Evolutionary conservation across 2,113 vertebrate genomes (phyloP), one percentile per base, ranked within the genome.

Genomic region (Solea senegalensis): DNA sequence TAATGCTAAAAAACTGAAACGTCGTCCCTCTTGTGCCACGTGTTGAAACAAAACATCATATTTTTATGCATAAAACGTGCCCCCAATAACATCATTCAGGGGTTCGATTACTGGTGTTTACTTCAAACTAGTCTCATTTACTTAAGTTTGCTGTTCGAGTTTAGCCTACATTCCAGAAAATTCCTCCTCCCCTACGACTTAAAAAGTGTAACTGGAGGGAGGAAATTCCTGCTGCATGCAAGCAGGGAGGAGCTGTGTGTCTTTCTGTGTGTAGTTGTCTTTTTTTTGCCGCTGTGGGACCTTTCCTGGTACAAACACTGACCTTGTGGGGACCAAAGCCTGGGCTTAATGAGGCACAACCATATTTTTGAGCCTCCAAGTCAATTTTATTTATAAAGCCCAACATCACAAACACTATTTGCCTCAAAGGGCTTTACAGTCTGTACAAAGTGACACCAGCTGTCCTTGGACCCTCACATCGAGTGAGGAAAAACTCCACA

Each of bases 221-320:
- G 66, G 64, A 67, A 65, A 78, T 73, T 82, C 65, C 82, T 69
- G 43, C 48, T 43, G 67, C 43, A 52, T 53, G 52, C 60, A 69
- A 76, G 28, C 48, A 57, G 84, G 80, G 90, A 74, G 90, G 85
- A 88, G 86, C 71, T 56, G 80, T 61, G 77, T 34, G 70, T 28
- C 65, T 48, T 64, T 40, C 68, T 27, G 65, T 48, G 4, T 58
- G 10, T 39, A 51, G 60, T 43, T 26, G 64, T 53, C 39, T 21
- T 28, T 56, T 65, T 60, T 59, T 53, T 34, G 5, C 34, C 34
- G 1, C 5, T 34, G 3, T 34, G 34, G 34, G 34, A 34, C 34
- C 34, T 34, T 34, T 34, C 5, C 34, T 34, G 34, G 34, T 34
- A 34, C 5, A 34, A 34, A 34, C 78, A 73, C 1, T 34, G 34